Evolutionary conservation across 2,113 vertebrate species (phyloP), one percentile per base, ranked within the genome.

Genomic region (Chloroceryle aenea): DNA sequence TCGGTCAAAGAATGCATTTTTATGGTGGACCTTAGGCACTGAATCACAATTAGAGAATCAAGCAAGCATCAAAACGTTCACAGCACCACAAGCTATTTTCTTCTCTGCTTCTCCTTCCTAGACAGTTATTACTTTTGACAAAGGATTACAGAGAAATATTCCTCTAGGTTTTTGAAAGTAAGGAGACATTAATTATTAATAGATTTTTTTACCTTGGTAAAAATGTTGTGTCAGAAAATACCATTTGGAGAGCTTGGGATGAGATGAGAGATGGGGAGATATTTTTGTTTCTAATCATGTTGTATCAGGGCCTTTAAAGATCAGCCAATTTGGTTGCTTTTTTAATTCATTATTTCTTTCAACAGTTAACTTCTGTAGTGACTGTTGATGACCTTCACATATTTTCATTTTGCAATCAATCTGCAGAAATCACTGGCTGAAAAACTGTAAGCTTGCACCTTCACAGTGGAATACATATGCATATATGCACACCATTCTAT

Each of bases 51-150:
- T 93, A 97, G 62, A 97, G 77, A 97, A 84, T n/a, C 45, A 67
- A 96, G 79, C 66, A 93, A 96, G 73, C 93, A 81, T 96, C 93
- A 95, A 93, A 96, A 96, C 1, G 7, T 90, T 93, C 92, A 94
- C 36, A 96, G 72, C 15, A 91, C 67, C 66, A 84, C 61, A 90
- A 95, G 71, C 55, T 93, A 89, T 90, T 96, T 96, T 81, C 71
- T 90, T 94, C 79, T 86, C 48, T 87, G 34, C 45, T 79, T 96
- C 86, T 78, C 81, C 93, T 92, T 94, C 71, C 81, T 53, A 88
- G 90, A 91, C 68, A 93, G 92, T 95, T 96, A 95, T 96, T 96
- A 80, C 74, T 88, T 97, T 90, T 95, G 90, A 96, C 90, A 96
- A 95, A 94, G 64, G 94, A 97, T 92, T 97, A 96, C 34, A 91